Evolutionary conservation across 2,797 vertebrate genomes (phyloP).

Genomic region (Poliocrania exsul): DNA sequence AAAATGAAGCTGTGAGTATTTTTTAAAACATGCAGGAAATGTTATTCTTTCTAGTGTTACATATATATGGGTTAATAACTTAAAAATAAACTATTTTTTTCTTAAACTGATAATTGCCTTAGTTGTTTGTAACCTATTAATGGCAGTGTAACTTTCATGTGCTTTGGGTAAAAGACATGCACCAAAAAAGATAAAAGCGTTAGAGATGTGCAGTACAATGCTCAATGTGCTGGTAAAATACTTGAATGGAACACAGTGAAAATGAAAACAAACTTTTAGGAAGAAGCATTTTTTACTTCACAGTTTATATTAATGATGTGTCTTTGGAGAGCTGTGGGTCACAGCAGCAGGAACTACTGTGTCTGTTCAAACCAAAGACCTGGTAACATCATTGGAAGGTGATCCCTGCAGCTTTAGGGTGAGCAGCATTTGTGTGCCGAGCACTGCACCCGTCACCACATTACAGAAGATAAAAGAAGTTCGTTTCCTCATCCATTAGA

Average conservation of each 20-base stretch:
- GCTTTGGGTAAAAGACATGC: neutral
- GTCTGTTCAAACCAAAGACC: neutral
- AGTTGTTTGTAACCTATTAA: neutral
- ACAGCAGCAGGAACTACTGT: neutral
- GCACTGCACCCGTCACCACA: neutral
- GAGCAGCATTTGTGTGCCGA: neutral
- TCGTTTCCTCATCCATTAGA: neutral
- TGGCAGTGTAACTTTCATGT: neutral
- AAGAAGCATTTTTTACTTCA: neutral
- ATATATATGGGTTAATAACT: neutral
- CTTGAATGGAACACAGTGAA: neutral
- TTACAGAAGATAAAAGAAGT: neutral
- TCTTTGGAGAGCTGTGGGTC: neutral
- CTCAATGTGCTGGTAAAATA: neutral
- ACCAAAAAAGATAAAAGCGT: neutral
- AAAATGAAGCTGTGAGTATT: neutral
- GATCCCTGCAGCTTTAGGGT: neutral
- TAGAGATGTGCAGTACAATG: neutral
- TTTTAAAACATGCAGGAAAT: neutral
- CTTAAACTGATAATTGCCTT: neutral
- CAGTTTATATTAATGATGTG: rapidly evolving
- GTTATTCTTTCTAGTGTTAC: neutral
- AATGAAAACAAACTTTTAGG: neutral
- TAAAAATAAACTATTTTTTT: neutral
- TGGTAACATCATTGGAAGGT: neutral